A percentile compares a stretch with the other conserved stretches of the same genome.
phyloP scores from a whole-genome alignment of 2,888 invertebrate genomes.

The Schizaphis graminum region DNA sequence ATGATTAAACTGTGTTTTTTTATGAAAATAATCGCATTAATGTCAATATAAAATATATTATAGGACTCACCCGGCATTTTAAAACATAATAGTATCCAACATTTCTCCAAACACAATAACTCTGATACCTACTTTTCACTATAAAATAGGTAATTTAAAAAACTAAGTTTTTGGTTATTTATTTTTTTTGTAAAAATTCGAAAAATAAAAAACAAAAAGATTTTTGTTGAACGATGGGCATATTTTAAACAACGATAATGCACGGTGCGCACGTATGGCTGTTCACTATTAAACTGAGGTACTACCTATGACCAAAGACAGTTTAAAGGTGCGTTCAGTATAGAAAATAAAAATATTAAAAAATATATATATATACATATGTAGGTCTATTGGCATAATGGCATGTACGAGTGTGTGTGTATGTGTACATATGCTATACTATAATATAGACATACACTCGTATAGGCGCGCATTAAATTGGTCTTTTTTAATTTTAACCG shows the following conservation, averaged over 20 bases:
- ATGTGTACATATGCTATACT: not conserved
- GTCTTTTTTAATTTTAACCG: conserved; percentile 43
- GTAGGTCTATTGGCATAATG: not conserved
- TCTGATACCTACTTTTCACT: not conserved
- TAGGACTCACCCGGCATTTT: conserved; percentile 44
- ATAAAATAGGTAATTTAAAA: not conserved
- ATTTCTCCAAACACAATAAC: not conserved
- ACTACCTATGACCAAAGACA: conserved; percentile 21
- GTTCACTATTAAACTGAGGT: conserved; percentile 38
- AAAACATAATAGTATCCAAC: conserved; percentile 41
- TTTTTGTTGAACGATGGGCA: not conserved
- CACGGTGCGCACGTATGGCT: conserved; percentile 5
- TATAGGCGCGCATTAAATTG: conserved; percentile 2
- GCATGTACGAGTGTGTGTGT: not conserved
- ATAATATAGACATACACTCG: conserved; percentile 13
- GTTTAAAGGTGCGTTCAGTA: conserved; percentile 42
- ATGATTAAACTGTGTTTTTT: not conserved
- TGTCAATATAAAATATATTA: not conserved
- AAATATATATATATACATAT: not conserved
- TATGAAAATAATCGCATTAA: not conserved
- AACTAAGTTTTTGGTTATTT: not conserved
- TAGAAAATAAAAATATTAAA: conserved; percentile 19
- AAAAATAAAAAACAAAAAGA: not conserved
- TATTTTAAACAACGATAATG: not conserved
- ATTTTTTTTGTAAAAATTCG: not conserved